These are phyloP conservation scores for Pristiophorus japonicus DNA, from an alignment of 2,113 vertebrate species.

Conservation along the genomic window DNA sequence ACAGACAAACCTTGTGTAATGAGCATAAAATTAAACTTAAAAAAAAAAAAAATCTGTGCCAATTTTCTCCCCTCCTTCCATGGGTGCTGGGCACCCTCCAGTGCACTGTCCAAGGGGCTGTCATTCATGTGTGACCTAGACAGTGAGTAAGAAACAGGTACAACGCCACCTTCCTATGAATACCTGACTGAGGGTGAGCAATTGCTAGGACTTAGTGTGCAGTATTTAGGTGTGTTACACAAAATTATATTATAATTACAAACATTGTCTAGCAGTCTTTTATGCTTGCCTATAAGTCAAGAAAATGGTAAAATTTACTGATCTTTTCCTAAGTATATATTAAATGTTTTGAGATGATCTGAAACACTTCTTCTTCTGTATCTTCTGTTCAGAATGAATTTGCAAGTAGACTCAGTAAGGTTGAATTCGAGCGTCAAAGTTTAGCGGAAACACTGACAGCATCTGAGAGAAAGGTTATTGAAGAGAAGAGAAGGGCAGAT, in stretches of 20 bases:
- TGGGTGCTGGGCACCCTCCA: neutral
- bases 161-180: neutral
- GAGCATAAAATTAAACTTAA: neutral
- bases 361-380: neutral
- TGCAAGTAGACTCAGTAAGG: slow-evolving; percentile 65
- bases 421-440: slow-evolving; percentile 78
- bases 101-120: neutral
- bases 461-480: slow-evolving; percentile 67
- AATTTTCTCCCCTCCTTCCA: neutral
- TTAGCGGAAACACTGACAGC: slow-evolving; percentile 76
- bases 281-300: neutral
- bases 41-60: no score
- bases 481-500: slow-evolving; percentile 75
- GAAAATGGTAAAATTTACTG: neutral
- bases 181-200: neutral
- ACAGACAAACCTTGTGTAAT: neutral
- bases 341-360: neutral
- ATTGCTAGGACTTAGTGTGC: neutral
- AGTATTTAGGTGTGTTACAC: neutral
- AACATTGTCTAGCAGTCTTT: no score
- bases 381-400: slow-evolving; percentile 68
- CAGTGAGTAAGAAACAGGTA: neutral
- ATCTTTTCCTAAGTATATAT: neutral
- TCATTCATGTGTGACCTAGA: neutral
- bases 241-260: neutral